phyloP scores from a whole-genome alignment of 1,140 invertebrate species.

The Leptonema lineaticorne region DNA sequence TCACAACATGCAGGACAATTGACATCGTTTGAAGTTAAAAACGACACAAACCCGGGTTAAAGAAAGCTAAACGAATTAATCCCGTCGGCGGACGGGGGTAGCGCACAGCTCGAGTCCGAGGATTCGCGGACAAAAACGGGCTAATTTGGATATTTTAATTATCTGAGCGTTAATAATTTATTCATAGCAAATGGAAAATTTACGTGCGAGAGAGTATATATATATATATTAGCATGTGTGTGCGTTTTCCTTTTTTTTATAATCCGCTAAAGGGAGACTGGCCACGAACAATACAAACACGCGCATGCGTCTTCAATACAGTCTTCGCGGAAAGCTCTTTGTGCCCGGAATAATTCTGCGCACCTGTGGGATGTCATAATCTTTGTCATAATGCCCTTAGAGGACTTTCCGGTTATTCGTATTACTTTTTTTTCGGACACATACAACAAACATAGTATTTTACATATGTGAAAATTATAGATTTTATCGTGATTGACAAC shows the following conservation, averaged over 20 bases:
- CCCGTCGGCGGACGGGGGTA: no score
- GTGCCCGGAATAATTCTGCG: not conserved
- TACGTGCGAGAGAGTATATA: no score
- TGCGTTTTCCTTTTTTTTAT: no score
- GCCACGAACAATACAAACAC: not conserved
- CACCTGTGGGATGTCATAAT: not conserved
- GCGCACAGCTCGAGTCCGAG: no score
- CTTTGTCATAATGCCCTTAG: conserved; percentile 1
- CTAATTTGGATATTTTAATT: conserved; percentile 38
- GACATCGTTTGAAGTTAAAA: conserved; percentile 11
- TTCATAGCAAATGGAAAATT: conserved; percentile 16
- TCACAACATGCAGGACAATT: not conserved
- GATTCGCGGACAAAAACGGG: conserved; percentile 26
- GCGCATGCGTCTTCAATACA: not conserved
- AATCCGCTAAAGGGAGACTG: conserved; percentile 19
- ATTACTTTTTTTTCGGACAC: no score
- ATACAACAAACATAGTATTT: no score
- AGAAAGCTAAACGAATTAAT: conserved; percentile 32
- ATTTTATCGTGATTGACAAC: no score
- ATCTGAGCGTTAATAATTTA: conserved; percentile 35
- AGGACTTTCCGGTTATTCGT: not conserved
- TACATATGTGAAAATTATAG: no score
- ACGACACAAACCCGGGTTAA: not conserved
- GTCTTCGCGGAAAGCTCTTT: not conserved
- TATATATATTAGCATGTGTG: no score